Percentiles rank a stretch among this genome's conserved stretches.
Evolutionary conservation across 1,140 invertebrate genomes (phyloP).

Genomic region (Gonatopus flavifemur): DNA sequence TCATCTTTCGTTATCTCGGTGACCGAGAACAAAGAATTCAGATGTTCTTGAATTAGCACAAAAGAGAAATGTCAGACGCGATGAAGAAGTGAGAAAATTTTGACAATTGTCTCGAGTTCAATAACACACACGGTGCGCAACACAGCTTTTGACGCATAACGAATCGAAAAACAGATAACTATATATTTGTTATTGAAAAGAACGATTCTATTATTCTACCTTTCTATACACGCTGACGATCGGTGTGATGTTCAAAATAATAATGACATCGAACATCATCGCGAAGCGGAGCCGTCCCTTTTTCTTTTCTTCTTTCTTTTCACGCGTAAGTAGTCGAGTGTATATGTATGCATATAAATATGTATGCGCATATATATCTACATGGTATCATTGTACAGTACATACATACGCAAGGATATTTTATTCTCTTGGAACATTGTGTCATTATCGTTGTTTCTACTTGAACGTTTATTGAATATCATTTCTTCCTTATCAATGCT

Average conservation of each 20-base stretch:
- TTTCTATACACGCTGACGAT: conserved; percentile 1
- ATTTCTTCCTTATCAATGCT: too few species aligned
- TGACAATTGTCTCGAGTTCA: conserved; percentile 34
- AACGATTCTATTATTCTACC: conserved; percentile 14
- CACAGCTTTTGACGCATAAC: too few species aligned
- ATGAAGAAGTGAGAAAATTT: conserved; percentile 17
- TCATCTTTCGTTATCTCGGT: conserved; percentile 1
- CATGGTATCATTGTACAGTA: too few species aligned
- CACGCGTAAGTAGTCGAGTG: too few species aligned
- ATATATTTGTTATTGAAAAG: neutral
- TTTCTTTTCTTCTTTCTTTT: too few species aligned
- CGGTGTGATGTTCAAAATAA: conserved; percentile 10
- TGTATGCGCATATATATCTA: too few species aligned
- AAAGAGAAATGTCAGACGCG: neutral
- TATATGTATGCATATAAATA: too few species aligned
- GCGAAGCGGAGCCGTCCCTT: conserved; percentile 14
- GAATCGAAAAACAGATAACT: conserved; percentile 12
- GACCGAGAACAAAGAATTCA: neutral
- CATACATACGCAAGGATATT: too few species aligned
- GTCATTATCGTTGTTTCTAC: too few species aligned
- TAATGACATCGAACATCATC: conserved; percentile 18
- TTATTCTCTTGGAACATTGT: too few species aligned
- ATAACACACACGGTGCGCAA: conserved; percentile 26
- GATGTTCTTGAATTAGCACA: neutral
- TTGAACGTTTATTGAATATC: too few species aligned